These are phyloP conservation scores for Sparus aurata DNA, from an alignment of 2,797 vertebrate genomes.

Conservation along the genomic window DNA sequence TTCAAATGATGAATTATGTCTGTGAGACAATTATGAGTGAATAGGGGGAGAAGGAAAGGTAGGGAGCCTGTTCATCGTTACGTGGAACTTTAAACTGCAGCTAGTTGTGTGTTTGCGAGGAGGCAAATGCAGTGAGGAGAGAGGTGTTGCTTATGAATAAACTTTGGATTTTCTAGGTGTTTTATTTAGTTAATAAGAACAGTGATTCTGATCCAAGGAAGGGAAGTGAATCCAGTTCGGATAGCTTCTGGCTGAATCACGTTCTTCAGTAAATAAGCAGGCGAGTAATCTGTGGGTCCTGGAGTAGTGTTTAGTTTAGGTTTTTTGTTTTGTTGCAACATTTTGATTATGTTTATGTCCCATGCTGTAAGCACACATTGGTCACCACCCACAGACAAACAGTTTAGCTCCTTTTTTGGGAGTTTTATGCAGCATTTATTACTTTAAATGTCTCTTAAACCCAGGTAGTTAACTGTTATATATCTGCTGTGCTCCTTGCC, in stretches of 20 bases:
- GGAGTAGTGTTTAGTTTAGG: too few relatives aligned
- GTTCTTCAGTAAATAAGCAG: too few relatives aligned
- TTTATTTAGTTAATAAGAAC: too few relatives aligned
- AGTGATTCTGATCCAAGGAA: too few relatives aligned
- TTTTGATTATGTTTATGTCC: neutral
- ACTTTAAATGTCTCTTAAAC: neutral
- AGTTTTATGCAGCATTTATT: neutral
- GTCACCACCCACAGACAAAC: neutral
- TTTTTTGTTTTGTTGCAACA: too few relatives aligned
- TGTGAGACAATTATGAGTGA: conserved; percentile 53
- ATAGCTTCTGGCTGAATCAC: too few relatives aligned
- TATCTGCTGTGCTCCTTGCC: conserved; percentile 9
- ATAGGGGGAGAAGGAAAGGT: conserved; percentile 7
- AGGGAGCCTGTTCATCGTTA: neutral
- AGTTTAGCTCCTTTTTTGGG: conserved; percentile 31
- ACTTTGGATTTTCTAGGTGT: too few relatives aligned
- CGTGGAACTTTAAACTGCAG: conserved; percentile 1
- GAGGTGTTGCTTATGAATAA: neutral
- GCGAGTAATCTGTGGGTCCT: too few relatives aligned
- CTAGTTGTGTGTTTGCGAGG: neutral
- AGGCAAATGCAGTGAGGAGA: neutral
- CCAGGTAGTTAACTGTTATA: conserved; percentile 2
- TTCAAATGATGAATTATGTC: conserved; percentile 60
- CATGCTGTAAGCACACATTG: neutral
- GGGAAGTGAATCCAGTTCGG: too few relatives aligned